Conservation (phyloP, 2,888 invertebrate species). For the Lissocephala sabroskyi region DNA sequence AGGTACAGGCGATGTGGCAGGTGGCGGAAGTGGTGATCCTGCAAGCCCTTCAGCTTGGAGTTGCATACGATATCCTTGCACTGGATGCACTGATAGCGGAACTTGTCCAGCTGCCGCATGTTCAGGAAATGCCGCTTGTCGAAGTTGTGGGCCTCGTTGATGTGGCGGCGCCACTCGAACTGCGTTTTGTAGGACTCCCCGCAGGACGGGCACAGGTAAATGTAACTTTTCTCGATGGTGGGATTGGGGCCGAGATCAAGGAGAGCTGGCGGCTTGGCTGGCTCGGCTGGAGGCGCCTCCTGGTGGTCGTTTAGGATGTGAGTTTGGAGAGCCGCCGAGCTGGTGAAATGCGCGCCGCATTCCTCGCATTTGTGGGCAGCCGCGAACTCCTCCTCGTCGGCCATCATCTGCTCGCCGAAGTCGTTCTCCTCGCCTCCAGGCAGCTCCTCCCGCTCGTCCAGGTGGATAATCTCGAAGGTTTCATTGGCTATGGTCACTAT, state of each 20-base stretch:
- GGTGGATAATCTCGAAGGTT: slow-evolving; percentile 63
- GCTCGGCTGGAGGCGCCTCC: slow-evolving; percentile 29
- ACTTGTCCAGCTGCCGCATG: slow-evolving; percentile 63
- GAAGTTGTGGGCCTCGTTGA: slow-evolving; percentile 62
- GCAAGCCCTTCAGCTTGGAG: slow-evolving; percentile 63
- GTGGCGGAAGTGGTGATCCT: slow-evolving; percentile 67
- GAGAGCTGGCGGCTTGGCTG: slow-evolving; percentile 24
- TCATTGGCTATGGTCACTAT: slow-evolving; percentile 60
- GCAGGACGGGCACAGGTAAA: slow-evolving; percentile 64
- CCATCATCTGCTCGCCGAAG: slow-evolving; percentile 46
- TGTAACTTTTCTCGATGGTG: slow-evolving; percentile 56
- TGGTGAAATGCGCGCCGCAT: slow-evolving; percentile 50
- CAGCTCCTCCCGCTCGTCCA: slow-evolving; percentile 48
- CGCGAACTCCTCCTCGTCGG: slow-evolving; percentile 40
- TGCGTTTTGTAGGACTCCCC: slow-evolving; percentile 60
- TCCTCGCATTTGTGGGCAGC: slow-evolving; percentile 55
- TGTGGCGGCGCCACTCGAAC: slow-evolving; percentile 66
- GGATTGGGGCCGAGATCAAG: slow-evolving; percentile 14
- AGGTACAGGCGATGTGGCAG: slow-evolving; percentile 60
- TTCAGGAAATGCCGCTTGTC: slow-evolving; percentile 61
- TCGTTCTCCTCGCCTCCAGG: slow-evolving; percentile 48
- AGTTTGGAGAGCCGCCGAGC: slow-evolving; percentile 40
- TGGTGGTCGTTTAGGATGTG: slow-evolving; percentile 62
- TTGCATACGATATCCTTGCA: slow-evolving; percentile 63
- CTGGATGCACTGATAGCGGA: slow-evolving; percentile 59